These are phyloP conservation scores for Epinephelus fuscoguttatus DNA, from an alignment of 2,113 vertebrate genomes.

Conservation along the genomic window DNA sequence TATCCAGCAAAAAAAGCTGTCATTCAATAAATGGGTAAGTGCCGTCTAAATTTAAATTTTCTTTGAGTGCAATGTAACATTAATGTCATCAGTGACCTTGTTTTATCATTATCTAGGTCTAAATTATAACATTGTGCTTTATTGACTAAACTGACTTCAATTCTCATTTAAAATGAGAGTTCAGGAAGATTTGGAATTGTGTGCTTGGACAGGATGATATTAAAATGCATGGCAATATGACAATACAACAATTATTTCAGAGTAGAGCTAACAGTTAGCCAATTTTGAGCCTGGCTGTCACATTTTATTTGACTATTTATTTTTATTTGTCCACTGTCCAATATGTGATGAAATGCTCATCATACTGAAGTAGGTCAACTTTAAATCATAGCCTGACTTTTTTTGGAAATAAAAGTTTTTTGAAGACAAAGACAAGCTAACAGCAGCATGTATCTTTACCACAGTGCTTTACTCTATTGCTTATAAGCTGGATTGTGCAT, in stretches of 20 bases:
- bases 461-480: background rate
- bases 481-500: slow-evolving; percentile 1
- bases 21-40: background rate
- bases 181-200: background rate
- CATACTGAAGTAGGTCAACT: background rate
- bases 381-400: background rate
- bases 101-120: background rate
- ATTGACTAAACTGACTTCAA: background rate
- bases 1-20: background rate
- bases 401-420: slow-evolving; percentile 4
- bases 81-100: background rate
- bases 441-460: background rate
- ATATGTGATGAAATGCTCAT: background rate
- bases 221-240: background rate
- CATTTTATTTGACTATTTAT: background rate
- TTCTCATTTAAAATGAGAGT: background rate
- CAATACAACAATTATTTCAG: background rate
- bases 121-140: background rate
- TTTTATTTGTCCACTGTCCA: background rate
- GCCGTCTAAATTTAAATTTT: background rate
- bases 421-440: background rate
- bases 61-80: background rate
- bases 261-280: background rate
- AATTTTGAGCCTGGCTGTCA: background rate
- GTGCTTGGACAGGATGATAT: background rate